Evolutionary conservation across 2,888 invertebrate species (phyloP).

Genomic region (Heliconius ethilla): DNA sequence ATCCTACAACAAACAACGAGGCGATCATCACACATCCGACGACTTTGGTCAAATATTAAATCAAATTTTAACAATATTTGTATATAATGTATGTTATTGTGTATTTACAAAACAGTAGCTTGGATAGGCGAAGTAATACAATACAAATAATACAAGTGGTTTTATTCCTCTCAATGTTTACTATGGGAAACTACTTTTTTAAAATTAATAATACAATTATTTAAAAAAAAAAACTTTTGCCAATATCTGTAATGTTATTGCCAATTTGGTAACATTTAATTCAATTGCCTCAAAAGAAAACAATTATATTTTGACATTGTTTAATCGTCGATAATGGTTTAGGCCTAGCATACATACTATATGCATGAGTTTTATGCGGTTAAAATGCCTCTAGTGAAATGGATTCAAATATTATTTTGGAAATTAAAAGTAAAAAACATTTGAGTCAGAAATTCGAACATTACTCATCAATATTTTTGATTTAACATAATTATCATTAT

Average conservation of each 20-base stretch:
- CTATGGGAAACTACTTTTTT: not conserved
- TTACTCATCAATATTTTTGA: not conserved
- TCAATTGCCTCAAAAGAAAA: no score
- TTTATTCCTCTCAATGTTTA: not conserved
- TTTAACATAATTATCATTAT: no score
- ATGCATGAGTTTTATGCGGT: not conserved
- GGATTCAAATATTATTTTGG: not conserved
- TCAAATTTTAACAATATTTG: not conserved
- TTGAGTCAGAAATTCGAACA: not conserved
- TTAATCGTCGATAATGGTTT: no score
- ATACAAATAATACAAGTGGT: not conserved
- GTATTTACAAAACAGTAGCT: not conserved
- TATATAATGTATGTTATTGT: not conserved
- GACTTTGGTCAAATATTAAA: not conserved
- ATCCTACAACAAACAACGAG: conserved; percentile 78
- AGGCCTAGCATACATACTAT: not conserved
- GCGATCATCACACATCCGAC: conserved; percentile 40
- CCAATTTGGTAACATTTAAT: not conserved
- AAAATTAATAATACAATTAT: not conserved
- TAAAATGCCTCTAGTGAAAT: not conserved
- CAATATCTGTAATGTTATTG: not conserved
- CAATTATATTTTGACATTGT: no score
- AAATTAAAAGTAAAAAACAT: not conserved
- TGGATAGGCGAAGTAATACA: not conserved
- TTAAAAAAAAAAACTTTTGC: no score